Evolutionary conservation across 2,888 invertebrate species (phyloP).

Genomic region (Rugalucina vietnamica): DNA sequence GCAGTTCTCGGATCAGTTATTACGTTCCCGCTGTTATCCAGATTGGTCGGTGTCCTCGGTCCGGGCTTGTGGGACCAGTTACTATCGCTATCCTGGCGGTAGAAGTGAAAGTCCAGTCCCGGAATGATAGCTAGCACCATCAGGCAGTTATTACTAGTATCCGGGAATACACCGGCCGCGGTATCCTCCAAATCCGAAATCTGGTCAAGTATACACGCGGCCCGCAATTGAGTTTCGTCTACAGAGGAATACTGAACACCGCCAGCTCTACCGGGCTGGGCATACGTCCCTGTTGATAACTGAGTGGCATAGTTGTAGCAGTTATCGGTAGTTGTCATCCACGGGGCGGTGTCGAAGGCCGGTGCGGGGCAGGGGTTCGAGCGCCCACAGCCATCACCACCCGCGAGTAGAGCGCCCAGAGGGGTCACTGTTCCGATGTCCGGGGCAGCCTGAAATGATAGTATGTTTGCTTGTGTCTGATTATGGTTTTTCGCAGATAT

Average conservation of each 20-base stretch:
- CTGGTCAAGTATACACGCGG: neutral
- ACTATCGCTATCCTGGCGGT: slow-evolving; percentile 38
- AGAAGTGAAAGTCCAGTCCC: slow-evolving; percentile 52
- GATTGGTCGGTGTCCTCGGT: slow-evolving; percentile 30
- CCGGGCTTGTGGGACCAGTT: slow-evolving; percentile 57
- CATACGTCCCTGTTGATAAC: neutral
- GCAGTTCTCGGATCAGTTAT: slow-evolving; percentile 50
- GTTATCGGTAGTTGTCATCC: too few relatives aligned
- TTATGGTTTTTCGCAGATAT: too few relatives aligned
- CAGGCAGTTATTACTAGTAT: neutral
- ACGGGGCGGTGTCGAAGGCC: too few relatives aligned
- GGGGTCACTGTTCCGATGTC: too few relatives aligned
- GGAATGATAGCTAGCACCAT: slow-evolving; percentile 58
- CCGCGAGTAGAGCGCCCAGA: too few relatives aligned
- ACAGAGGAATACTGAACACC: neutral
- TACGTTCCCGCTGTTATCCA: slow-evolving; percentile 28
- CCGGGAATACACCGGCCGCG: neutral
- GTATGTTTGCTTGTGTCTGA: too few relatives aligned
- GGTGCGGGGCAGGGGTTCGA: too few relatives aligned
- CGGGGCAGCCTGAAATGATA: too few relatives aligned
- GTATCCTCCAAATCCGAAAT: neutral
- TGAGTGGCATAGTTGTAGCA: neutral
- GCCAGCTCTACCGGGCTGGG: neutral
- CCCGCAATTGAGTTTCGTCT: neutral
- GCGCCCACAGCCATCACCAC: too few relatives aligned